phyloP scores from a whole-genome alignment of 2,113 vertebrate species.

The Opisthocomus hoazin region DNA sequence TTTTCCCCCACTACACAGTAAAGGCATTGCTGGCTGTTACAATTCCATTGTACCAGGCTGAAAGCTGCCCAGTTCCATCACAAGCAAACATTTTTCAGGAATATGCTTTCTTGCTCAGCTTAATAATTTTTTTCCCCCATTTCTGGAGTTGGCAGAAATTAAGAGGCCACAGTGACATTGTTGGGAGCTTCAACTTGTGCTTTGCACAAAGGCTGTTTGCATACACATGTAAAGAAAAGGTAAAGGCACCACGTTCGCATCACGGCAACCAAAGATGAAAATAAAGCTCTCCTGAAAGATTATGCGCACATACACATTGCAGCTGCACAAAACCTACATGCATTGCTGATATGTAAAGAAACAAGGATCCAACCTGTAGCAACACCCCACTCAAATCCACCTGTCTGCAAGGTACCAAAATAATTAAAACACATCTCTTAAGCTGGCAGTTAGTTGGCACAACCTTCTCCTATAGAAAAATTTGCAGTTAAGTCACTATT shows the following conservation, averaged over 20 bases:
- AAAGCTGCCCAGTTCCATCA: background rate
- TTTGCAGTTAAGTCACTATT: background rate
- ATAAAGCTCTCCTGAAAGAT: background rate
- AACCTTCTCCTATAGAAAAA: background rate
- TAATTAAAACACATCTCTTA: background rate
- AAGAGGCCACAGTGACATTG: background rate
- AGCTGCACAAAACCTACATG: background rate
- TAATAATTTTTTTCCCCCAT: background rate
- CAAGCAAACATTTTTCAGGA: background rate
- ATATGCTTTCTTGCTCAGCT: background rate
- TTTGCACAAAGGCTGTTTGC: background rate
- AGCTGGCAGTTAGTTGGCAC: background rate
- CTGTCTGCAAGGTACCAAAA: background rate
- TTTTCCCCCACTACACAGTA: background rate
- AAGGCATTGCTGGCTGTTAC: background rate
- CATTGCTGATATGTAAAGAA: background rate
- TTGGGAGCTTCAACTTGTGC: background rate
- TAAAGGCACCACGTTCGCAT: background rate
- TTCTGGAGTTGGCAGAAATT: background rate
- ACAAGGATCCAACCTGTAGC: background rate
- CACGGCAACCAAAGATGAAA: background rate
- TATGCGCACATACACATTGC: background rate
- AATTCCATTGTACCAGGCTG: background rate
- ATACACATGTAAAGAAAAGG: background rate
- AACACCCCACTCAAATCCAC: background rate